Percentiles rank a stretch among this genome's conserved stretches.
Conservation (phyloP, 2,797 vertebrate species). For the Liasis olivaceus region DNA sequence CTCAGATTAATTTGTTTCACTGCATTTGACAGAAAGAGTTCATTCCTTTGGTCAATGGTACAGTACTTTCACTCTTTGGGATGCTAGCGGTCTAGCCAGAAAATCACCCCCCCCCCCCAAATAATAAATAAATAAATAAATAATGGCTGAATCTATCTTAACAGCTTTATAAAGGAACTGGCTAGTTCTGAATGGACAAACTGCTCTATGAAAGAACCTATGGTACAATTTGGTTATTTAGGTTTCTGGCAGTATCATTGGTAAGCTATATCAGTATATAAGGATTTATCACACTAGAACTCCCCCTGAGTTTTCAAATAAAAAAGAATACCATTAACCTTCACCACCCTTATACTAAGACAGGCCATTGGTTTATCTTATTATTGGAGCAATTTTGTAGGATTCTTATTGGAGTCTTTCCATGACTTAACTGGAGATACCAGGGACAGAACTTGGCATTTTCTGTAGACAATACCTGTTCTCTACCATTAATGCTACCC, state of each 20-base stretch:
- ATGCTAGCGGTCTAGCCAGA: neutral
- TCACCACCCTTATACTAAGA: neutral
- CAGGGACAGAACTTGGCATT: neutral
- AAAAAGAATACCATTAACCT: neutral
- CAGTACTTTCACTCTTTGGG: neutral
- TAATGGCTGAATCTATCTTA: neutral
- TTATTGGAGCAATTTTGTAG: neutral
- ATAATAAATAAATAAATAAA: too few species aligned
- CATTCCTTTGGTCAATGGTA: neutral
- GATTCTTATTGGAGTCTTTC: neutral
- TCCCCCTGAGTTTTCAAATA: neutral
- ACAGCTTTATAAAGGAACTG: neutral
- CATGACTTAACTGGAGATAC: neutral
- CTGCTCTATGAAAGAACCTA: neutral
- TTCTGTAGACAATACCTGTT: neutral
- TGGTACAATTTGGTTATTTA: neutral
- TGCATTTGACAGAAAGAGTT: neutral
- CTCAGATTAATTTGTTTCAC: neutral
- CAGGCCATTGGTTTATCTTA: neutral
- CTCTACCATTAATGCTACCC: neutral
- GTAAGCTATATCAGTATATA: neutral
- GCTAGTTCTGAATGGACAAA: neutral
- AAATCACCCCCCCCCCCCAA: neutral
- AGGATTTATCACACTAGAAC: neutral
- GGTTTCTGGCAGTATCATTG: neutral